Conservation (phyloP, 2,888 invertebrate genomes). For the Drosophila kuntzei region DNA sequence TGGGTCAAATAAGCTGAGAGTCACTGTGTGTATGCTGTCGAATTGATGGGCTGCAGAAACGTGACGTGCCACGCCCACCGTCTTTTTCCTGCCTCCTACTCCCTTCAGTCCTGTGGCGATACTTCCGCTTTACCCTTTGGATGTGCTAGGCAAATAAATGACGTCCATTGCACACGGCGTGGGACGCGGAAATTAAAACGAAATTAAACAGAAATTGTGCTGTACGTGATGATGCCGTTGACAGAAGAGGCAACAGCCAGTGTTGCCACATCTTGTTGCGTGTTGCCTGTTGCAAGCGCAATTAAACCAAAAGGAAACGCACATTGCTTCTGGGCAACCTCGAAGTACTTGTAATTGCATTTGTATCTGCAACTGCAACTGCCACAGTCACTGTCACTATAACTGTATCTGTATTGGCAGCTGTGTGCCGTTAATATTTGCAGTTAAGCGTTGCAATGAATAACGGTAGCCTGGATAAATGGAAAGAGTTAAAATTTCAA, state of each 20-base stretch:
- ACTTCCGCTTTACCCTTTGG: neutral
- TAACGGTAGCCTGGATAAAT: neutral
- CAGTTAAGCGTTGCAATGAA: slow-evolving; percentile 43
- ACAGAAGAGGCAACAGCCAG: slow-evolving; percentile 21
- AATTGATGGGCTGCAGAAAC: slow-evolving; percentile 70
- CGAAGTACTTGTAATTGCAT: slow-evolving; percentile 42
- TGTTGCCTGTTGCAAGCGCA: slow-evolving; percentile 61
- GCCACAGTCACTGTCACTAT: slow-evolving; percentile 1
- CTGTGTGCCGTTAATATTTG: slow-evolving; percentile 50
- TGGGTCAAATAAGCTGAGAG: too few species aligned
- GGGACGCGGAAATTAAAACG: slow-evolving; percentile 71
- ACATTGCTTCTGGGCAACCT: slow-evolving; percentile 37
- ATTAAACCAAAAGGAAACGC: slow-evolving; percentile 71
- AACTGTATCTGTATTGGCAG: slow-evolving; percentile 21
- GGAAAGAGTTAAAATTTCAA: slow-evolving; percentile 12
- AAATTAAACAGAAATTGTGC: slow-evolving; percentile 74
- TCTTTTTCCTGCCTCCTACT: neutral
- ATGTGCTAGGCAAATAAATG: slow-evolving; percentile 42
- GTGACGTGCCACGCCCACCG: slow-evolving; percentile 30
- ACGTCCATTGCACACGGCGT: slow-evolving; percentile 31
- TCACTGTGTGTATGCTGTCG: slow-evolving; percentile 51
- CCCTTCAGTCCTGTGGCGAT: neutral
- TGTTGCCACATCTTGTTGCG: slow-evolving; percentile 37
- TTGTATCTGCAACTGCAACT: slow-evolving; percentile 27
- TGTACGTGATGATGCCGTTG: slow-evolving; percentile 50